A percentile compares a stretch with the other conserved stretches of the same genome.
phyloP scores from a whole-genome alignment of 2,797 vertebrate species.

The Carapus acus region DNA sequence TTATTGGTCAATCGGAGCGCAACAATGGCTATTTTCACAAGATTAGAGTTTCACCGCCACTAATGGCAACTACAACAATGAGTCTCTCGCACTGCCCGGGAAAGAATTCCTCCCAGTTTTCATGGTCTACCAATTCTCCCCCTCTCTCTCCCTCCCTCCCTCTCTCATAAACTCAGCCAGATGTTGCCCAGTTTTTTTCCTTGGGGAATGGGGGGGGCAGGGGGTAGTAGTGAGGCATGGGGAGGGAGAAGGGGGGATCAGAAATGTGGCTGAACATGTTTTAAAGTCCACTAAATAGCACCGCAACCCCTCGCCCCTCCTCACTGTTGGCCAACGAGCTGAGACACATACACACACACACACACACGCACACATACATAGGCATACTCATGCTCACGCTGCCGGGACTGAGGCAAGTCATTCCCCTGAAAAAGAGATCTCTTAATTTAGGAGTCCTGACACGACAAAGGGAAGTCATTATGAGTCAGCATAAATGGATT shows the following conservation, averaged over 20 bases:
- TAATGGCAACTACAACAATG: conserved; percentile 65
- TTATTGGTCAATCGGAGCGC: conserved; percentile 44
- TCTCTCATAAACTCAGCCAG: conserved; percentile 76
- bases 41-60: conserved; percentile 52
- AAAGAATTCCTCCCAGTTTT: conserved; percentile 66
- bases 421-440: not conserved
- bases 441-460: not conserved
- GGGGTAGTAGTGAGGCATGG: conserved; percentile 46
- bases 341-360: too few relatives aligned
- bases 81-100: conserved; percentile 53
- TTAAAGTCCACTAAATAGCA: conserved; percentile 55
- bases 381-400: too few relatives aligned
- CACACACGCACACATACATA: not conserved
- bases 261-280: conserved; percentile 65
- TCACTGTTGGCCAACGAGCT: too few relatives aligned
- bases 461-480: not conserved
- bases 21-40: conserved; percentile 57
- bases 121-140: conserved; percentile 68
- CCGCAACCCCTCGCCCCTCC: conserved; percentile 44
- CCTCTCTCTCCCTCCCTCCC: conserved; percentile 23
- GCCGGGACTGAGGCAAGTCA: not conserved
- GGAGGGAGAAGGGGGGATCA: conserved; percentile 40
- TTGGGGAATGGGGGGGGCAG: conserved; percentile 51
- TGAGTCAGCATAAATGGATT: not conserved
- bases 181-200: conserved; percentile 76